Base-by-base conservation (phyloP, 1,140 invertebrate species). In the Hylyphantes graminicola region DNA sequence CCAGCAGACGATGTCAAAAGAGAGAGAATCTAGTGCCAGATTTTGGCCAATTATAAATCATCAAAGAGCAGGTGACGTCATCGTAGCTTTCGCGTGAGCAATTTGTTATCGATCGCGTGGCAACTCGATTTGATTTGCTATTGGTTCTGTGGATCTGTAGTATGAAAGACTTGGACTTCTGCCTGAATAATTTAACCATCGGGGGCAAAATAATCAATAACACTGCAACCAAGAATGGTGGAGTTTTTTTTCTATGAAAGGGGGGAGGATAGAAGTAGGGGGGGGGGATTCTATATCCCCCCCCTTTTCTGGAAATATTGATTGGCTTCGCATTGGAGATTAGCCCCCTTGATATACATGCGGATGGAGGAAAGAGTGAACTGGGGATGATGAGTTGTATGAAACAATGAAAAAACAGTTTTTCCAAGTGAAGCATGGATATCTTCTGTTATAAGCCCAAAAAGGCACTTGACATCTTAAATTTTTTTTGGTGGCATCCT, bases 1-100 rank as follows among this genome's bases (percentile, higher is more conserved):
- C n/a, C n/a, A 76, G 67, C 65, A 81, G 78, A 72, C 65, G 79
- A 73, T 81, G 79, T 63, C 79, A 54, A 59, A 21, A 65, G 48
- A 61, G 59, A 54, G 77, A 80, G 77, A 80, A 70, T 83, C 68
- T 59, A 72, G 57, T 74, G 82, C 82, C 82, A 84, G 82, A 84
- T 84, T 76, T 77, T 77, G 82, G 82, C 82, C 82, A 84, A 84
- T 84, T 84, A 84, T 84, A 84, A 84, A 84, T 84, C 82, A 84
- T 83, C 80, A 83, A 83, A 83, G 80, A 83, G 80, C 70, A 77
- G 82, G 82, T 84, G 82, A 84, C 82, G 82, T 84, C 82, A 84
- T 77, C 82, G 82, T 76, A 77, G 82, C 82, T 84, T 84, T 77
- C 82, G 82, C 64, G 82, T 77, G 82, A 84, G 82, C 82, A 84